Evolutionary conservation across 2,888 invertebrate genomes (phyloP), one percentile per base, ranked within the genome.

Genomic region (Trachelus tabidus): DNA sequence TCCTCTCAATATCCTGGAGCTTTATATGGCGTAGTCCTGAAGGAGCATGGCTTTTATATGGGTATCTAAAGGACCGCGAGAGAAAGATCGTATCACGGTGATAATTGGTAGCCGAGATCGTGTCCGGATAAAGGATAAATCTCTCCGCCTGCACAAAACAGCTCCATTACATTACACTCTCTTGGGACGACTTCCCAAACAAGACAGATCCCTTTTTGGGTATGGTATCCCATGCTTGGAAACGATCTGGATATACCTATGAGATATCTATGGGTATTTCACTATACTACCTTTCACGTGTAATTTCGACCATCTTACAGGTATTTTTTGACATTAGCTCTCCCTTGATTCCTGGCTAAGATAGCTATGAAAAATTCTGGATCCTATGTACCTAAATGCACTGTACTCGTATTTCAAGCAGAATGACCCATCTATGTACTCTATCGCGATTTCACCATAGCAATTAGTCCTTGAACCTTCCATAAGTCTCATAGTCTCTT

Each of bases 101-200:
- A 85, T 86, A 86, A 83, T 86, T 83, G 86, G 84, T 85, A 86
- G 86, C 83, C 82, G 78, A 86, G 84, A 87, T 86, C 85, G 83
- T 86, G 86, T 86, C 81, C 80, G 80, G 85, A 87, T 86, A 86
- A 82, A 79, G 79, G 69, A 83, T 79, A 82, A 84, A 86, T 84
- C 82, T 83, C 79, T 73, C 35, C 30, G 77, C 69, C 76, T 77
- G 78, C 73, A 77, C 79, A 78, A 81, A 86, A 87, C 87, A 87
- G 83, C 82, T 85, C 86, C 83, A 86, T 86, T 86, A 85, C 81
- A 82, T 76, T 75, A 77, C 71, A 34, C 71, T 34, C 31, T 12
- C 31, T 34, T 71, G 31, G 71, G 31, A 33, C 71, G 71, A 71
- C 71, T 71, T 71, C 34, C 56, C 15, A 56, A 56, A 56, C 56